Evolutionary conservation across 2,113 vertebrate genomes (phyloP), one percentile per base, ranked within the genome.

Genomic region (Leucoraja erinaceus): DNA sequence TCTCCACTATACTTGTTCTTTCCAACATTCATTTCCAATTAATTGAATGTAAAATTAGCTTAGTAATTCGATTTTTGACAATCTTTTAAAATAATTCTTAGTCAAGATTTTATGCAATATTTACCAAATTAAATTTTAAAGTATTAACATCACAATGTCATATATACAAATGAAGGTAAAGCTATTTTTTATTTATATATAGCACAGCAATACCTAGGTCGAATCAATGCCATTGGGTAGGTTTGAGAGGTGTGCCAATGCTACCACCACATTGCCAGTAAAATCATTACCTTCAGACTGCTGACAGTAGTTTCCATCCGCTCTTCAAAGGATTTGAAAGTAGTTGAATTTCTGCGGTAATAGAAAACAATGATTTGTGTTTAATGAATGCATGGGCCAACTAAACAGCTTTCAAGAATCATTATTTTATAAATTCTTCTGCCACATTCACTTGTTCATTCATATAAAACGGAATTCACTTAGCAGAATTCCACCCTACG

Each of bases 261-360:
- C 86, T 84, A 56, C 25, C 81, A 16, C 0, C 90, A 22, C 9
- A 25, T 31, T 25, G 93, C 33, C 93, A 59, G 93, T 78, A 68
- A 93, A 59, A 38, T 7, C 3, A 18, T 95, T 97, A 99, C 99
- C 98, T 99, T 99, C 94, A 99, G 96, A 94, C 94, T 98, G 93
- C 98, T 97, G 93, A 99, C 98, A 88, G 99, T 99, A 76, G 93
- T 99, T 96, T 99, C 99, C 94, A 99, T 97, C 95, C 98, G 98
- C 94, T 99, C 99, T 95, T 99, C 99, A 96, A 99, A 99, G 0
- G 98, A 98, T 95, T 96, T 98, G 96, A 99, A 99, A 94, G 98
- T 98, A 94, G 98, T 96, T 66, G 98, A 99, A 96, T 99, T 99
- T 96, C 99, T 99, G 95, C 93, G 93, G 59, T 95, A 94, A 93